phyloP scores from a whole-genome alignment of 2,113 vertebrate species.

The Gasterosteus nipponicus region DNA sequence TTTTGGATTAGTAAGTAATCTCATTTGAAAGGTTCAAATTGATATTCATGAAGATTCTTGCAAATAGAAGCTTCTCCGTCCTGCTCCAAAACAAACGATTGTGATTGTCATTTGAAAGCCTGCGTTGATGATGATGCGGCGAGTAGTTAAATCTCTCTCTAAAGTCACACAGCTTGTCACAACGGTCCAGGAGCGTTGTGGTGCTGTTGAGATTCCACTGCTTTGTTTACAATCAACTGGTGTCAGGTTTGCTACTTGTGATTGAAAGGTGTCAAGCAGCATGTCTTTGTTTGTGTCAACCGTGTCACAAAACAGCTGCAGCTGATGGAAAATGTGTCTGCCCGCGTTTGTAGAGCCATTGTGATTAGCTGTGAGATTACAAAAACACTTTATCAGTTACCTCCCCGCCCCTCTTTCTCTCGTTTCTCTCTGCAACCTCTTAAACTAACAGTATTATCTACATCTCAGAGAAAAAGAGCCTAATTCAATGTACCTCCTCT shows the following conservation, averaged over 20 bases:
- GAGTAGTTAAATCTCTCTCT: neutral
- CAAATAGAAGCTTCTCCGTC: neutral
- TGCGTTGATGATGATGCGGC: neutral
- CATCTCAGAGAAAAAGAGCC: neutral
- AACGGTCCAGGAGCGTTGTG: neutral
- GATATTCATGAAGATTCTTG: neutral
- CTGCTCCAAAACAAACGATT: neutral
- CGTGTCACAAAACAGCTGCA: slow-evolving; percentile 1
- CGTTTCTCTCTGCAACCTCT: slow-evolving; percentile 11
- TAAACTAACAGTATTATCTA: slow-evolving; percentile 22
- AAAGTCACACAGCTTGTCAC: neutral
- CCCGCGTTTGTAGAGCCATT: neutral
- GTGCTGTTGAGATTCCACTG: neutral
- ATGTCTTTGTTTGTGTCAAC: slow-evolving; percentile 19
- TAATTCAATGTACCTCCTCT: slow-evolving; percentile 22
- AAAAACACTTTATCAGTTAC: slow-evolving; percentile 16
- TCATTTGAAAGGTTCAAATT: neutral
- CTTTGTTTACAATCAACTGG: slow-evolving; percentile 30
- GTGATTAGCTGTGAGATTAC: slow-evolving; percentile 19
- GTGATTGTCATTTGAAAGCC: neutral
- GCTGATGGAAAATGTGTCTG: neutral
- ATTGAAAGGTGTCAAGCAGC: slow-evolving; percentile 43
- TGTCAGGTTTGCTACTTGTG: slow-evolving; percentile 42
- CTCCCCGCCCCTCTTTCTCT: neutral
- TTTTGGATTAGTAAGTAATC: neutral